Conservation (phyloP, 2,113 vertebrate genomes). For the Notarius quadriscutis region DNA sequence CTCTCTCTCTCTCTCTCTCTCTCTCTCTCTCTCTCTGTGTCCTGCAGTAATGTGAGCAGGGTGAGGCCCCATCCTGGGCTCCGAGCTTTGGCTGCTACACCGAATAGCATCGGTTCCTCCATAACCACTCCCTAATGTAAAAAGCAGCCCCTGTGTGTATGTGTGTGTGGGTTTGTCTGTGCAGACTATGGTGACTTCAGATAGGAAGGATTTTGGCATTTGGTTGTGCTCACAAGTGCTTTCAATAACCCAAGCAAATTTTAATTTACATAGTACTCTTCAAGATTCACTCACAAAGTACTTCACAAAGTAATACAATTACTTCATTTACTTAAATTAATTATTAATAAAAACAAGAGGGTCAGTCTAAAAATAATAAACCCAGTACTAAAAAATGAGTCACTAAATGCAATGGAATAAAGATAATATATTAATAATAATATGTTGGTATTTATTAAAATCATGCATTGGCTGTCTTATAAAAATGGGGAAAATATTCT, state of each 20-base stretch:
- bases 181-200: conserved; percentile 39
- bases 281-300: background rate
- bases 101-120: conserved; percentile 57
- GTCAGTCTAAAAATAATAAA: background rate
- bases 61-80: conserved; percentile 58
- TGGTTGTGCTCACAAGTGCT: background rate
- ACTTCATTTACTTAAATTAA: background rate
- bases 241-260: background rate
- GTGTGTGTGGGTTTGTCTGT: conserved; percentile 32
- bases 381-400: background rate
- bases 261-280: background rate
- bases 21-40: conserved; percentile 39
- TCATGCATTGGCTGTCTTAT: background rate
- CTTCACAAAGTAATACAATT: background rate
- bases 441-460: background rate
- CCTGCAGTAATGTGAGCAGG: conserved; percentile 66
- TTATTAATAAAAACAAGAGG: background rate
- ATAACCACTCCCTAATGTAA: conserved; percentile 64
- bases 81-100: conserved; percentile 49
- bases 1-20: background rate
- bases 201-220: conserved; percentile 46
- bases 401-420: background rate
- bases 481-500: background rate
- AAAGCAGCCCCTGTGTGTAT: conserved; percentile 59
- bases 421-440: background rate